These are phyloP conservation scores for Ptychoptera contaminata DNA, from an alignment of 2,888 invertebrate genomes.

Conservation along the genomic window DNA sequence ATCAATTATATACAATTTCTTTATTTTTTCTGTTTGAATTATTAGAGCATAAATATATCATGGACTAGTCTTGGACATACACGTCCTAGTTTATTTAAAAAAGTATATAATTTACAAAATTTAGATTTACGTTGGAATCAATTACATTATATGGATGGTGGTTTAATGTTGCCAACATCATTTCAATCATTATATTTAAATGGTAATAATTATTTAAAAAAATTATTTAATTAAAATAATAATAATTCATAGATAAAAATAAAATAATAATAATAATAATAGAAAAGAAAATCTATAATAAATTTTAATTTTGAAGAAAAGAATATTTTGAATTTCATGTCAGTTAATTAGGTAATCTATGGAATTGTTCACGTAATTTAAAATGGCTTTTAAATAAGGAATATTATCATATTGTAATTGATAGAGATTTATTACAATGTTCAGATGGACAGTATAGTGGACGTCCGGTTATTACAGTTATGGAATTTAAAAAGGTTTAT, in stretches of 20 bases:
- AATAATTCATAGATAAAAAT: background rate
- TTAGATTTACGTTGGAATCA: constrained; percentile 29
- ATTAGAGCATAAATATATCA: constrained; percentile 26
- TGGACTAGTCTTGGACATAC: constrained; percentile 26
- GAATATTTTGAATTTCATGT: constrained; percentile 1
- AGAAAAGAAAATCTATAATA: background rate
- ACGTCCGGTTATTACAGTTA: constrained; percentile 21
- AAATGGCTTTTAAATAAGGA: constrained; percentile 25
- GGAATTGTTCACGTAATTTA: constrained; percentile 29
- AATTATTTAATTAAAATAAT: background rate
- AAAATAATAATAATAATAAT: no score
- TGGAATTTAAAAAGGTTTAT: constrained; percentile 25
- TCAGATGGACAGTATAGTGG: constrained; percentile 24
- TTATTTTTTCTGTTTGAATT: constrained; percentile 4
- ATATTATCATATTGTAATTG: constrained; percentile 20
- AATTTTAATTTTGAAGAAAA: background rate
- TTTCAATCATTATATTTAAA: constrained; percentile 23
- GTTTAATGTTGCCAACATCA: constrained; percentile 18
- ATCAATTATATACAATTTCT: background rate
- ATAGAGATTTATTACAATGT: constrained; percentile 23
- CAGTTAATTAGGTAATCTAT: constrained; percentile 21
- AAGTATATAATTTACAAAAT: constrained; percentile 19
- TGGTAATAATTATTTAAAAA: constrained; percentile 14
- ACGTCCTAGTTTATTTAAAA: constrained; percentile 22
- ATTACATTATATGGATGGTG: constrained; percentile 24